A percentile compares a stretch with the other conserved stretches of the same genome.
Evolutionary conservation across 2,888 invertebrate genomes (phyloP).

Genomic region (Coleophora flavipennella): DNA sequence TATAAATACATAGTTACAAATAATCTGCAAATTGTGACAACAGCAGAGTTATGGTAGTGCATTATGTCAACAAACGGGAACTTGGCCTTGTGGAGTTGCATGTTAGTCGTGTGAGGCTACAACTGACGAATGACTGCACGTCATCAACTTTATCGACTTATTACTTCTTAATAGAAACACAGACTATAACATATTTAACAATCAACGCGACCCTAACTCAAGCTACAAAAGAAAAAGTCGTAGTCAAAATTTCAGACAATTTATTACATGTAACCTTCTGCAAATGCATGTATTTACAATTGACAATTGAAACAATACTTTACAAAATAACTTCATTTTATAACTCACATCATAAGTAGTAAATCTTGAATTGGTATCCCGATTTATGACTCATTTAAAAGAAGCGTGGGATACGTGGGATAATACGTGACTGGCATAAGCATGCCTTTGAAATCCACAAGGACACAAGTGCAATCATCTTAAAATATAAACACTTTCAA

Average conservation of each 20-base stretch:
- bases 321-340: slow-evolving; percentile 51
- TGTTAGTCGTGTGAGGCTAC: slow-evolving; percentile 71
- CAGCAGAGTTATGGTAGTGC: slow-evolving; percentile 71
- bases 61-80: slow-evolving; percentile 65
- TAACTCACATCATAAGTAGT: slow-evolving; percentile 38
- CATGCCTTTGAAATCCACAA: slow-evolving; percentile 62
- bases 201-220: slow-evolving; percentile 38
- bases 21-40: slow-evolving; percentile 66
- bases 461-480: slow-evolving; percentile 67
- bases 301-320: slow-evolving; percentile 65
- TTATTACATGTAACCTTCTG: slow-evolving; percentile 67
- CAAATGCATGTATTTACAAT: slow-evolving; percentile 72
- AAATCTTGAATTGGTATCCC: slow-evolving; percentile 53
- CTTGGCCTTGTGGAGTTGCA: slow-evolving; percentile 74
- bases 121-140: slow-evolving; percentile 59
- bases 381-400: slow-evolving; percentile 46
- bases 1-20: slow-evolving; percentile 71
- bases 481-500: slow-evolving; percentile 59
- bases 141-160: slow-evolving; percentile 67
- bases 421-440: slow-evolving; percentile 53
- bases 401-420: slow-evolving; percentile 66
- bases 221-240: slow-evolving; percentile 55
- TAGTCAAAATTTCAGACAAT: slow-evolving; percentile 61
- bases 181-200: slow-evolving; percentile 14
- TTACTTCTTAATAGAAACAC: slow-evolving; percentile 6